A percentile compares a stretch with the other conserved stretches of the same genome.
These are phyloP conservation scores for Meteorus colon DNA, from an alignment of 2,888 invertebrate species.

Conservation along the genomic window DNA sequence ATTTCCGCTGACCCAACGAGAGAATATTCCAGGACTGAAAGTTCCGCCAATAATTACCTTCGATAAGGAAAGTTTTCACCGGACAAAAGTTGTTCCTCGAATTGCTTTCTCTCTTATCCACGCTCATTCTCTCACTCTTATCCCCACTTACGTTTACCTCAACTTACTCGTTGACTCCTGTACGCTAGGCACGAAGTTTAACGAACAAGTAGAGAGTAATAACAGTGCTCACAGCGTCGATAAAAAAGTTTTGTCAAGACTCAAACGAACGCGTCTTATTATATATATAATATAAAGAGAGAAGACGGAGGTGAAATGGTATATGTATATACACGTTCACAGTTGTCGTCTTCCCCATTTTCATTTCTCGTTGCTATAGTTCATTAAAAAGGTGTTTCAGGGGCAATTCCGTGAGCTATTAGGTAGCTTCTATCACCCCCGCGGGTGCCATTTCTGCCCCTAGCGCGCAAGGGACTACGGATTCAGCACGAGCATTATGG, in stretches of 20 bases:
- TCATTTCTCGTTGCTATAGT: conserved; percentile 77
- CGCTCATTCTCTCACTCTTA: conserved; percentile 23
- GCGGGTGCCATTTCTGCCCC: conserved; percentile 73
- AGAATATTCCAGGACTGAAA: conserved; percentile 44
- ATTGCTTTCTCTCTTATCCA: not conserved
- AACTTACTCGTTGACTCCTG: conserved; percentile 42
- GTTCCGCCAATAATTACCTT: conserved; percentile 54
- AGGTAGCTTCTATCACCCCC: conserved; percentile 77
- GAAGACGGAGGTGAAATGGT: not conserved
- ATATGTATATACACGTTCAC: conserved; percentile 25
- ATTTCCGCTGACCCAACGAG: conserved; percentile 42
- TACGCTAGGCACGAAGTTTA: conserved; percentile 43
- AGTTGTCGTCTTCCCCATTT: conserved; percentile 71
- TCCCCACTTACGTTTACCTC: conserved; percentile 39
- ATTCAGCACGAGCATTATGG: conserved; percentile 68
- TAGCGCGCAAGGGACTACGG: conserved; percentile 55
- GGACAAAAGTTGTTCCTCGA: conserved; percentile 51
- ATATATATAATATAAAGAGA: conserved; percentile 7
- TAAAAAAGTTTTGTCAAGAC: conserved; percentile 42
- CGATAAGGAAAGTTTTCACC: conserved; percentile 53
- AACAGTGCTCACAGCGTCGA: conserved; percentile 45
- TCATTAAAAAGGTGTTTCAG: conserved; percentile 85
- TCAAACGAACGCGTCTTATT: conserved; percentile 7
- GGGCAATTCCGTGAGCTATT: conserved; percentile 82
- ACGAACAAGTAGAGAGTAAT: conserved; percentile 37